phyloP scores from a whole-genome alignment of 2,888 invertebrate genomes.

The Nemotelus pantherinus region DNA sequence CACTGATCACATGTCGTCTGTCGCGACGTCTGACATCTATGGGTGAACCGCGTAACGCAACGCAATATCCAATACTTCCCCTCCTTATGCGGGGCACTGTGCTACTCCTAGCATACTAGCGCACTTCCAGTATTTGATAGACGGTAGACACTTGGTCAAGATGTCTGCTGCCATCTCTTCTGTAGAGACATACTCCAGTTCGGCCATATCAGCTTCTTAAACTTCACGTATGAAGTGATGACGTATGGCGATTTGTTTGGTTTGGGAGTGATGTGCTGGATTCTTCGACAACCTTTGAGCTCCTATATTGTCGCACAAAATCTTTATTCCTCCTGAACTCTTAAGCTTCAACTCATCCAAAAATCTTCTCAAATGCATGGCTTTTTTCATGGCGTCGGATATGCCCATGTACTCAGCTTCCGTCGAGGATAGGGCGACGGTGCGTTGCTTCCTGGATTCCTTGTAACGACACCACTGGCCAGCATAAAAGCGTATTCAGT shows the following conservation, averaged over 20 bases:
- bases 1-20: no score
- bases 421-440: not conserved
- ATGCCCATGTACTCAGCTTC: slow-evolving; percentile 16
- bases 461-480: not conserved
- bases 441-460: slow-evolving; percentile 8
- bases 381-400: slow-evolving; percentile 5
- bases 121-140: not conserved
- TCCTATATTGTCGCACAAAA: not conserved
- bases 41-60: no score
- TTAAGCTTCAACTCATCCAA: not conserved
- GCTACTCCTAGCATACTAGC: not conserved
- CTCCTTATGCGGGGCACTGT: no score
- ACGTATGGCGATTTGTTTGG: not conserved
- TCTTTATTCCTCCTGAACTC: not conserved
- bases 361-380: not conserved
- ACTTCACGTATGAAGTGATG: slow-evolving; percentile 4
- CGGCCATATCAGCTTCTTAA: rapidly evolving
- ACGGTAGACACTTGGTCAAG: not conserved
- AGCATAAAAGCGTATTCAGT: slow-evolving; percentile 3
- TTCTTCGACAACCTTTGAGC: slow-evolving; percentile 46
- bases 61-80: no score
- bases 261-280: slow-evolving; percentile 18
- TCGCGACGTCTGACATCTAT: no score
- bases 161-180: slow-evolving; percentile 8
- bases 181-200: not conserved